A percentile compares a stretch with the other conserved stretches of the same genome.
Conservation (phyloP, 1,140 invertebrate species). For the Babylonia areolata region DNA sequence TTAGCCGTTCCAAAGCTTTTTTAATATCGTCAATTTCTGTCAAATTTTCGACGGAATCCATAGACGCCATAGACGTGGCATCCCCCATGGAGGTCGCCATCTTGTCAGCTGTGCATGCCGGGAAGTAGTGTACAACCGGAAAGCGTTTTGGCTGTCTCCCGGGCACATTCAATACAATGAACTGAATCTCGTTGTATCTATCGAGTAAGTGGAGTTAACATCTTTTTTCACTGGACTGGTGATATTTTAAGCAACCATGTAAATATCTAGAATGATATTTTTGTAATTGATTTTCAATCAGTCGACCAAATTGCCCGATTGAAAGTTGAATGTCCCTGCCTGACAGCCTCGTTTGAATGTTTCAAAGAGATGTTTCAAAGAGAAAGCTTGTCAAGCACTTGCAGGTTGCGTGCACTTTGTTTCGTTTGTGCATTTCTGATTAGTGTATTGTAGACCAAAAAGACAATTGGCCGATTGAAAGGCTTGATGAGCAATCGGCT, state of each 20-base stretch:
- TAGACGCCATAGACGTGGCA: slow-evolving; percentile 66
- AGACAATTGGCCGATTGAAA: no score
- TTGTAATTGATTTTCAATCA: no score
- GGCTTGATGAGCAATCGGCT: no score
- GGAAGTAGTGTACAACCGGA: not conserved
- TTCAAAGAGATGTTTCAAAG: no score
- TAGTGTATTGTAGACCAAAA: no score
- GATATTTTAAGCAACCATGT: not conserved
- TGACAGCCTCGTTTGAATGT: no score
- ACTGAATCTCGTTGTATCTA: not conserved
- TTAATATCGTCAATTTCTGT: slow-evolving; percentile 72
- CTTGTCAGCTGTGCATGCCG: slow-evolving; percentile 45
- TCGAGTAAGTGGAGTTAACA: not conserved
- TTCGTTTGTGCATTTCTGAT: no score
- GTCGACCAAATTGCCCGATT: no score
- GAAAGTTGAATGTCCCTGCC: no score
- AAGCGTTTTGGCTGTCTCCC: not conserved
- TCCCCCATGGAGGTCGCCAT: slow-evolving; percentile 66
- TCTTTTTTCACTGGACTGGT: not conserved
- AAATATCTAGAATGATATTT: no score
- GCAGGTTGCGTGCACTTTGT: no score
- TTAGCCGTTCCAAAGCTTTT: slow-evolving; percentile 32
- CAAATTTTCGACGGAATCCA: slow-evolving; percentile 69
- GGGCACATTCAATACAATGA: not conserved
- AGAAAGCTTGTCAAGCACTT: no score